Evolutionary conservation across 2,113 vertebrate species (phyloP).

Genomic region (Megaptera novaeangliae): DNA sequence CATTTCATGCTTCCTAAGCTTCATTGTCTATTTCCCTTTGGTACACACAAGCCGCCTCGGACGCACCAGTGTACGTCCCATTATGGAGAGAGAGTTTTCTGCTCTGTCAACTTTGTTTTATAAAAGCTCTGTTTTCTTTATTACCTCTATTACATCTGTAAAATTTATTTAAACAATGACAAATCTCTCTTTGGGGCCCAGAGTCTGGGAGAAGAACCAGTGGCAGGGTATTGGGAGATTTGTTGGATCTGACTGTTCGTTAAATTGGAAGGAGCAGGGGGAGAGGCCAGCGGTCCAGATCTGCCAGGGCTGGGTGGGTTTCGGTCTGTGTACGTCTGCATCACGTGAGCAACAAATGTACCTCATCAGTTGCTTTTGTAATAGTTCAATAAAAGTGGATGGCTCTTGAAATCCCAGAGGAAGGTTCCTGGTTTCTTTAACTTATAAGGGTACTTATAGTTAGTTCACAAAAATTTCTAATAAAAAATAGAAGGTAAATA

Average conservation of each 20-base stretch:
- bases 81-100: conserved; percentile 75
- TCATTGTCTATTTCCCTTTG: conserved; percentile 73
- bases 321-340: conserved; percentile 78
- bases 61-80: background rate
- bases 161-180: conserved; percentile 82
- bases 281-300: conserved; percentile 55
- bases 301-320: conserved; percentile 68
- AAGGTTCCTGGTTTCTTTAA: conserved; percentile 63
- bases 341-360: conserved; percentile 71
- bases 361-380: conserved; percentile 69
- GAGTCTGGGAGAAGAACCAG: conserved; percentile 61
- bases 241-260: conserved; percentile 77
- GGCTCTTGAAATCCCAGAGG: conserved; percentile 71
- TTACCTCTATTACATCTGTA: conserved; percentile 78
- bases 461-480: conserved; percentile 39
- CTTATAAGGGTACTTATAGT: conserved; percentile 68
- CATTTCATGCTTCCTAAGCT: conserved; percentile 79
- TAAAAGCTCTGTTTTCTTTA: conserved; percentile 80
- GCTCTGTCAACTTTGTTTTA: conserved; percentile 76
- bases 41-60: conserved; percentile 23
- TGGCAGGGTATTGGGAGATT: conserved; percentile 71
- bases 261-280: conserved; percentile 64
- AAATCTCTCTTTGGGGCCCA: conserved; percentile 76
- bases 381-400: conserved; percentile 70
- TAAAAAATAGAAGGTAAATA: background rate